Evolutionary conservation across 2,888 invertebrate genomes (phyloP).

Genomic region (Athrips mouffetella): DNA sequence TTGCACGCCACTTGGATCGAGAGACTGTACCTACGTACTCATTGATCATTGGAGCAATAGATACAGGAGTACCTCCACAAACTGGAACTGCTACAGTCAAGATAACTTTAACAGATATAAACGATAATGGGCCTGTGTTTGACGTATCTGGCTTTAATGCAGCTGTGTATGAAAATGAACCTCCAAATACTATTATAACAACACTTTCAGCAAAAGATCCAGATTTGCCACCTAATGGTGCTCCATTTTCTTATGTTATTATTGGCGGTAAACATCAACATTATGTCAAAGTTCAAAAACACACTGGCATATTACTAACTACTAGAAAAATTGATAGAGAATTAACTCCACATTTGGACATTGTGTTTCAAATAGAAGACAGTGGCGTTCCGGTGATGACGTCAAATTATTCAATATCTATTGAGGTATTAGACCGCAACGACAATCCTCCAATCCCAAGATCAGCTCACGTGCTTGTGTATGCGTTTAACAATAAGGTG

Average conservation of each 20-base stretch:
- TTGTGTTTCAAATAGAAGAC: constrained; percentile 91
- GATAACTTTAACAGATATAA: constrained; percentile 90
- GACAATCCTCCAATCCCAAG: constrained; percentile 93
- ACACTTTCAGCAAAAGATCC: constrained; percentile 92
- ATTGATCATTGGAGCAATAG: constrained; percentile 90
- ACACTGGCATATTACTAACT: constrained; percentile 88
- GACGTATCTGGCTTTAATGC: constrained; percentile 84
- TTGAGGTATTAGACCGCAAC: constrained; percentile 91
- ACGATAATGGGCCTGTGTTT: constrained; percentile 94
- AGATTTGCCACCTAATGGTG: constrained; percentile 93
- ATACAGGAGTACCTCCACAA: constrained; percentile 92
- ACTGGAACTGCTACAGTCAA: constrained; percentile 93
- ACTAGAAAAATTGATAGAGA: constrained; percentile 91
- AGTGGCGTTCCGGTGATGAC: constrained; percentile 90
- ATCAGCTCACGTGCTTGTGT: constrained; percentile 87
- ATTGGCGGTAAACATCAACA: constrained; percentile 88
- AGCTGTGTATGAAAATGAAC: constrained; percentile 91
- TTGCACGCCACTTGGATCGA: constrained; percentile 86
- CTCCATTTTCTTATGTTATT: constrained; percentile 90
- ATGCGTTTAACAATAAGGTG: constrained; percentile 86
- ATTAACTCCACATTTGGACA: constrained; percentile 83
- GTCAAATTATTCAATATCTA: constrained; percentile 86
- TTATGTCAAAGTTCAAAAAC: constrained; percentile 86
- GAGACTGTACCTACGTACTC: constrained; percentile 87
- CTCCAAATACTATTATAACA: constrained; percentile 88